Evolutionary conservation across 2,888 invertebrate genomes (phyloP).

Genomic region (Ectemnius cavifrons): DNA sequence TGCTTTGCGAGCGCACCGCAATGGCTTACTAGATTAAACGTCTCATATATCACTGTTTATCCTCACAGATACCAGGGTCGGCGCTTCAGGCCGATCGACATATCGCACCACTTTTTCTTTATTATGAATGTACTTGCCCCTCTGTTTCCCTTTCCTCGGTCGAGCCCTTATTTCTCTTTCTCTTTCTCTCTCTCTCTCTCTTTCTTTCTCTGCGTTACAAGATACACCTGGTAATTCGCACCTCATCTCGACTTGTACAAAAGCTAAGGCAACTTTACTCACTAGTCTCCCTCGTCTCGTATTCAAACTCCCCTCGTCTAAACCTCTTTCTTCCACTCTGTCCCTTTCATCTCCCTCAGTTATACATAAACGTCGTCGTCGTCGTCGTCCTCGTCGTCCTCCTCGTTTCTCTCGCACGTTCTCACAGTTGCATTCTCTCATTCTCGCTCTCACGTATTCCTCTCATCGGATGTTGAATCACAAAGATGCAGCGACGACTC

Average conservation of each 20-base stretch:
- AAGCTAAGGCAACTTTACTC: constrained; percentile 72
- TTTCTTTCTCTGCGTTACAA: constrained; percentile 17
- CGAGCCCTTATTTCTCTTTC: neutral
- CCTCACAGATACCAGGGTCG: constrained; percentile 35
- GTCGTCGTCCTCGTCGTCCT: no score
- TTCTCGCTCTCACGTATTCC: neutral
- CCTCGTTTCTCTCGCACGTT: neutral
- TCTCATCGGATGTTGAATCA: constrained; percentile 5
- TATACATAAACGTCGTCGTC: neutral
- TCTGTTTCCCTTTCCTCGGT: neutral
- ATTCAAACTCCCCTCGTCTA: neutral
- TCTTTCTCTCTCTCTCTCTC: neutral
- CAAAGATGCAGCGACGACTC: neutral
- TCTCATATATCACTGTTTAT: constrained; percentile 34
- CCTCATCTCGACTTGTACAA: constrained; percentile 66
- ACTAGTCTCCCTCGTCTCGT: constrained; percentile 13
- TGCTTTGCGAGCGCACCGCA: constrained; percentile 28
- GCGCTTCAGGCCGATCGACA: constrained; percentile 32
- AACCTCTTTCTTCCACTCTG: neutral
- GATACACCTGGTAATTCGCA: constrained; percentile 12
- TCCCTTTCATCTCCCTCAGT: neutral
- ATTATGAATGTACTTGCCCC: constrained; percentile 8
- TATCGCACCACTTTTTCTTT: constrained; percentile 11
- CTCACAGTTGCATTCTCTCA: neutral
- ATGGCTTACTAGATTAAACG: constrained; percentile 42